Conservation (phyloP, 2,888 invertebrate genomes). For the Julus scanicus region DNA sequence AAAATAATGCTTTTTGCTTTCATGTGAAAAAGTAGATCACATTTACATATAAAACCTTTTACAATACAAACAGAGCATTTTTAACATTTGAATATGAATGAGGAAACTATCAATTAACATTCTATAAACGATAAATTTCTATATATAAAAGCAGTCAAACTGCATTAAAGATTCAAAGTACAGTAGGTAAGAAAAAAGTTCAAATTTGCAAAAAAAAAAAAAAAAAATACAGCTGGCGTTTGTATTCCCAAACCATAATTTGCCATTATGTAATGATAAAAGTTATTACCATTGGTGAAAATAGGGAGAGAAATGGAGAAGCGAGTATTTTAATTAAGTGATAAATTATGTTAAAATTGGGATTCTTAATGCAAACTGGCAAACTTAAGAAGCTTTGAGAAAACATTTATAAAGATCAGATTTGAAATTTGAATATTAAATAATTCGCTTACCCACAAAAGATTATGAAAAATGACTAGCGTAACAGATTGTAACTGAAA, state of each 20-base stretch:
- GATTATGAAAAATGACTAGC: no score
- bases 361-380: not conserved
- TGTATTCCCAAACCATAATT: not conserved
- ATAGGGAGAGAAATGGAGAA: not conserved
- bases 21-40: not conserved
- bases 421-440: no score
- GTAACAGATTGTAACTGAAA: not conserved
- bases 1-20: not conserved
- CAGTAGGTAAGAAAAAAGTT: not conserved
- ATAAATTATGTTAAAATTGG: not conserved
- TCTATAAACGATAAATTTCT: not conserved
- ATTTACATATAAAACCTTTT: not conserved
- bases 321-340: not conserved
- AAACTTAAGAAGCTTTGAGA: not conserved
- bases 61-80: not conserved
- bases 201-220: not conserved
- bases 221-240: not conserved
- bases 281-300: not conserved
- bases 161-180: not conserved
- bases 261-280: not conserved
- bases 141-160: not conserved
- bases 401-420: not conserved
- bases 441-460: no score
- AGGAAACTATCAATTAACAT: not conserved
- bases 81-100: not conserved